A percentile compares a stretch with the other conserved stretches of the same genome.
Conservation (phyloP, 2,113 vertebrate genomes). For the Rhabdornis inornatus region DNA sequence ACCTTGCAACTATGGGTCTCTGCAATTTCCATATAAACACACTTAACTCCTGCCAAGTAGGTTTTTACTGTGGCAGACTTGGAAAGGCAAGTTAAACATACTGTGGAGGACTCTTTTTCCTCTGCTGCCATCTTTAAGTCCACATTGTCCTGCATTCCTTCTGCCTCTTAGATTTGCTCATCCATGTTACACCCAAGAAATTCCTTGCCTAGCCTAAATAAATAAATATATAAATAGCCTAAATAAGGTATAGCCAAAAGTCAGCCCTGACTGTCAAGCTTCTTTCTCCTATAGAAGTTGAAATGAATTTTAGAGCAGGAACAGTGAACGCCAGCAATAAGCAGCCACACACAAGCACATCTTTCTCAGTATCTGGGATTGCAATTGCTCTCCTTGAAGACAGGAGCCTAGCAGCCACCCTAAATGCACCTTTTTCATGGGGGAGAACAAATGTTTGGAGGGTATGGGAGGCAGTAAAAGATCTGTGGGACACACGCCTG, state of each 20-base stretch:
- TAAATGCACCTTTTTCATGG: neutral
- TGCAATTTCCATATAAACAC: neutral
- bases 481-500: neutral
- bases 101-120: slow-evolving; percentile 83
- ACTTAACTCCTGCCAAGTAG: neutral
- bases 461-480: neutral
- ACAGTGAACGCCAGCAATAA: neutral
- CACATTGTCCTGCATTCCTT: slow-evolving; percentile 75
- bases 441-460: neutral
- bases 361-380: neutral
- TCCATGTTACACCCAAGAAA: slow-evolving; percentile 77
- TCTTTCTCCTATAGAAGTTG: neutral
- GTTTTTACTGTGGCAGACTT: slow-evolving; percentile 82
- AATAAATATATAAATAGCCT: neutral
- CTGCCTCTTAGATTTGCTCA: slow-evolving; percentile 81
- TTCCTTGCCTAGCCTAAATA: slow-evolving; percentile 39
- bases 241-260: neutral
- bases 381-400: neutral
- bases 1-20: neutral
- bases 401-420: neutral
- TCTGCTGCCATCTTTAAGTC: slow-evolving; percentile 83
- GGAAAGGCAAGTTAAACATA: slow-evolving; percentile 83
- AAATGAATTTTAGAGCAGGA: neutral
- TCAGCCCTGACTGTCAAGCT: neutral
- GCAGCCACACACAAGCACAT: neutral